Base-by-base conservation (phyloP, 2,888 invertebrate genomes). In the Drosophila limbata region DNA sequence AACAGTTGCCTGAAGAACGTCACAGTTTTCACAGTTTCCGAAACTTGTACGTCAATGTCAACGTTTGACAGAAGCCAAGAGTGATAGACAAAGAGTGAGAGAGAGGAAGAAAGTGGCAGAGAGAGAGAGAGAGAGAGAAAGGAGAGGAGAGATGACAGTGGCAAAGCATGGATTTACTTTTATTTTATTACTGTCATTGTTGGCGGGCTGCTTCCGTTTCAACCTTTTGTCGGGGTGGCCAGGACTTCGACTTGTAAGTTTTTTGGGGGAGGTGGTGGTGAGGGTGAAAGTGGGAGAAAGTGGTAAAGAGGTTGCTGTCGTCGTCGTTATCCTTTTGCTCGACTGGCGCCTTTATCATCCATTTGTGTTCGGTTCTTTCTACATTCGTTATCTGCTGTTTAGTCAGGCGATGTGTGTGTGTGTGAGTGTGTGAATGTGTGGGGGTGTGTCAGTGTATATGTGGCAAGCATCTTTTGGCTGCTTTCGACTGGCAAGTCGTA, bases 161-260 rank as follows among this genome's bases (percentile, higher is more conserved):
- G 59, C 53, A 66, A 63, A 88, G 88, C 84, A 84, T 69, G 84
- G 88, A 84, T 85, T 88, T 88, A 84, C 88, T 86, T 86, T 86
- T 89, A 86, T 86, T 86, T 86, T 89, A 86, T 86, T 85, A 85
- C 87, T 87, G 85, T 85, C 89, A 85, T 88, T 85, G 85, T 75
- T 76, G 78, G 72, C 69, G 72, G 65, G 72, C 62, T 73, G 74
- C 68, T 75, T 56, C 62, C 65, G 55, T 40, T 65, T 33, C 75
- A 69, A 74, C 66, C 70, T 69, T 64, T 67, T 21, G 50, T 25
- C 59, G 28, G 42, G 42, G 57, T 33, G 48, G 25, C 37, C 44
- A 37, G 44, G 21, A 21, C 47, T 44, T 53, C 9, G 42, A 40
- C 31, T 55, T 31, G 55, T 33, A 33, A 69, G 60, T 55, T 63